These are phyloP conservation scores for Desoria tigrina DNA, from an alignment of 2,888 invertebrate genomes.

Conservation along the genomic window DNA sequence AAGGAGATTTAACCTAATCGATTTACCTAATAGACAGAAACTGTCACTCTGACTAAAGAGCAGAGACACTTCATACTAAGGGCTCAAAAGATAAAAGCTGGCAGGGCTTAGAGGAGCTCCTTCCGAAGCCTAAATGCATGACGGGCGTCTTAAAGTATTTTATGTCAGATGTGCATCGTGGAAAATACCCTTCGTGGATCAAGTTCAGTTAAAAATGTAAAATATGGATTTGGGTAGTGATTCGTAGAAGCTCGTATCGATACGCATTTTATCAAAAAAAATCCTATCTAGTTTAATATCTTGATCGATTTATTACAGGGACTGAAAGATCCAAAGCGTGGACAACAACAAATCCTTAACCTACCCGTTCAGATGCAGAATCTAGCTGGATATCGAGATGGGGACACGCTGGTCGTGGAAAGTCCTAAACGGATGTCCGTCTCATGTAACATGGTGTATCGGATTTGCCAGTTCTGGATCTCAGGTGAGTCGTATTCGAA, in stretches of 20 bases:
- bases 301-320: too few species aligned
- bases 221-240: too few species aligned
- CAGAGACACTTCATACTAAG: constrained; percentile 1
- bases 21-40: constrained; percentile 13
- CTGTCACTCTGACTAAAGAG: constrained; percentile 4
- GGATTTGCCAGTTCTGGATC: constrained; percentile 45
- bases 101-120: too few species aligned
- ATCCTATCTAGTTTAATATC: neutral
- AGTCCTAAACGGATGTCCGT: constrained; percentile 43
- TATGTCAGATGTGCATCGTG: too few species aligned
- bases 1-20: constrained; percentile 16
- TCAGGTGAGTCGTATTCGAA: constrained; percentile 40
- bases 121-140: neutral
- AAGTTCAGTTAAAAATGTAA: too few species aligned
- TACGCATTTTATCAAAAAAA: too few species aligned
- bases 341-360: constrained; percentile 29
- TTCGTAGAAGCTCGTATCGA: too few species aligned
- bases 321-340: constrained; percentile 43
- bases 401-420: constrained; percentile 43
- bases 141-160: neutral
- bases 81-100: constrained; percentile 2
- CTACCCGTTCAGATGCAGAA: constrained; percentile 48
- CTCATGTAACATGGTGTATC: constrained; percentile 43
- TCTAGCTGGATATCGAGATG: constrained; percentile 47
- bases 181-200: too few species aligned